Percentiles rank a stretch among this genome's conserved stretches.
Conservation (phyloP, 1,140 invertebrate species). For the Scylla paramamosain region DNA sequence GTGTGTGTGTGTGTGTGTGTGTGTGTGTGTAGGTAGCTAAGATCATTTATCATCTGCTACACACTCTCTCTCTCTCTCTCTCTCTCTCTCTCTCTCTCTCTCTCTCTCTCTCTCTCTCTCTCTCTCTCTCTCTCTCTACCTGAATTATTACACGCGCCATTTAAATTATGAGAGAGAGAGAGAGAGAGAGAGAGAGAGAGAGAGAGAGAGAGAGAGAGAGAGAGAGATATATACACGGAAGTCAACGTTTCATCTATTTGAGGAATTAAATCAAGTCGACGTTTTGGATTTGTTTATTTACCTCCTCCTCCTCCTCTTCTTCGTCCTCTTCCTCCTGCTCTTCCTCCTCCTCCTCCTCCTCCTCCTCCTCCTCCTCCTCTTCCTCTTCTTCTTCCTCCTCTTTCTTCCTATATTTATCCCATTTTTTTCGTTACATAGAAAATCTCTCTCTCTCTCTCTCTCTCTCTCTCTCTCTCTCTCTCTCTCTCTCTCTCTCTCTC, state of each 20-base stretch:
- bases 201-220: conserved; percentile 20
- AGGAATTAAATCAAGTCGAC: no score
- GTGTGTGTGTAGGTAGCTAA: not conserved
- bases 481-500: no score
- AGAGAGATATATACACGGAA: not conserved
- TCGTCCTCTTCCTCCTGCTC: not conserved
- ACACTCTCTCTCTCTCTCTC: no score
- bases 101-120: no score
- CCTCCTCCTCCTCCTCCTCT: not conserved
- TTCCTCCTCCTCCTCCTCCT: not conserved
- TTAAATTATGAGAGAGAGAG: not conserved
- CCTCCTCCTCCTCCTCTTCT: not conserved
- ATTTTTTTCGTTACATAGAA: no score
- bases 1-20: not conserved
- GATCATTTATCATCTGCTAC: not conserved
- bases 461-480: no score
- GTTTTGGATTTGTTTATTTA: no score
- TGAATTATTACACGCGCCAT: no score
- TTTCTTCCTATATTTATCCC: no score
- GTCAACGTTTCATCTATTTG: not conserved
- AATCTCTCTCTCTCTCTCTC: no score
- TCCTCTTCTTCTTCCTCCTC: not conserved
- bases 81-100: no score
- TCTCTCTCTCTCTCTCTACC: no score
- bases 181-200: not conserved